phyloP scores from a whole-genome alignment of 1,140 invertebrate genomes.

The Drosophila yakuba region DNA sequence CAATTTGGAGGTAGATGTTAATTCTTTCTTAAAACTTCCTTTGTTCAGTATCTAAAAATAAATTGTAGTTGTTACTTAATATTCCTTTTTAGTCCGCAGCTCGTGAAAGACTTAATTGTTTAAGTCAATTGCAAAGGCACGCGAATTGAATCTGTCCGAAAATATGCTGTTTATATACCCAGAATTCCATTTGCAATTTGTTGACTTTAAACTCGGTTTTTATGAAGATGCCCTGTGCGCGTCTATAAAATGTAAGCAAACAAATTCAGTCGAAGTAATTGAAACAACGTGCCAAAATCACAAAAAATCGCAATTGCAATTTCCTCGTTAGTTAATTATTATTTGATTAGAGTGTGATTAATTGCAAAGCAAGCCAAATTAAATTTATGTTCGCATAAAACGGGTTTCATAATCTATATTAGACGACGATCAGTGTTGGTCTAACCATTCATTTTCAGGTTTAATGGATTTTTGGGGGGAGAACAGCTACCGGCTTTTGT shows the following conservation, averaged over 20 bases:
- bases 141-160: constrained; percentile 9
- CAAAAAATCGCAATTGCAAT: neutral
- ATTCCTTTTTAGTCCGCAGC: constrained; percentile 7
- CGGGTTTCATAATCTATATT: constrained; percentile 30
- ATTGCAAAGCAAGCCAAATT: constrained; percentile 7
- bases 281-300: neutral
- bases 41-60: neutral
- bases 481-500: constrained; percentile 42
- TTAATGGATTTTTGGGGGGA: constrained; percentile 15
- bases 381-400: constrained; percentile 7
- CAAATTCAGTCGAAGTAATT: constrained; percentile 16
- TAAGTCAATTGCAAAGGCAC: neutral
- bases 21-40: neutral
- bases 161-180: constrained; percentile 12
- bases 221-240: neutral
- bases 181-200: constrained; percentile 3
- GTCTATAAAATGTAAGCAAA: constrained; percentile 2
- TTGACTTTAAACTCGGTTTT: constrained; percentile 15
- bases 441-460: neutral
- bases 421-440: constrained; percentile 7
- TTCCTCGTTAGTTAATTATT: constrained; percentile 13
- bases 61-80: neutral
- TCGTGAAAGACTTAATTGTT: constrained; percentile 50
- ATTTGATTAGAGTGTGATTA: constrained; percentile 23
- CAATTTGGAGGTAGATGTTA: neutral